Base-by-base conservation (phyloP, 2,888 invertebrate species). In the Hemaris fuciformis region DNA sequence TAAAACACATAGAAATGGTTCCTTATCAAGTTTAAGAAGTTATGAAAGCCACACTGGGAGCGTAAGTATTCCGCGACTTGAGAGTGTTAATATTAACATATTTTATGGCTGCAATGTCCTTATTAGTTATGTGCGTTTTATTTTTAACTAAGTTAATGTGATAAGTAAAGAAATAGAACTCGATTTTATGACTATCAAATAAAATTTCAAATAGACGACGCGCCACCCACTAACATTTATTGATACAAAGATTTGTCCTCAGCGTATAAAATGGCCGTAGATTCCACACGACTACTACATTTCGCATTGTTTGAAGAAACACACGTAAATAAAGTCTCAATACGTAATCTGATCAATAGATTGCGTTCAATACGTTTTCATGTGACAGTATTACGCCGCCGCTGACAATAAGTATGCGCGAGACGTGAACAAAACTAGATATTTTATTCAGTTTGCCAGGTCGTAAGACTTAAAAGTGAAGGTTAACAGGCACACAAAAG, bases 401-500 rank as follows among this genome's bases (percentile, higher is more conserved):
- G 20, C 23, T 60, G 46, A 46, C 46, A 41, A 15, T 61, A 57
- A 57, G 41, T 43, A 61, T 43, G 22, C 42, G 27, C 15, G 20
- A 22, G 43, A 57, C 42, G 57, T 63, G 61, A 62, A 67, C 65
- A 62, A 62, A 62, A 64, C 45, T 68, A 66, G 64, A 67, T 65
- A 64, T 65, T 67, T 64, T 62, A 65, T 61, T 57, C 57, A 56
- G 43, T 61, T 45, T 57, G 43, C 57, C 57, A 61, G 43, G 43
- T 45, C 63, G 61, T 65, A 66, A 58, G 64, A 67, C 59, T 67
- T 70, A 70, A 71, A 74, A 72, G 68, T 74, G 76, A 78, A 80
- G 75, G 72, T 62, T 76, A 79, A 81, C 74, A 73, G 81, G 80
- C 81, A 81, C 77, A 87, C 85, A 84, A 84, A 85, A 82, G 81